Evolutionary conservation across 2,113 vertebrate species (phyloP), one percentile per base, ranked within the genome.

Genomic region (Australoheros scitulus): DNA sequence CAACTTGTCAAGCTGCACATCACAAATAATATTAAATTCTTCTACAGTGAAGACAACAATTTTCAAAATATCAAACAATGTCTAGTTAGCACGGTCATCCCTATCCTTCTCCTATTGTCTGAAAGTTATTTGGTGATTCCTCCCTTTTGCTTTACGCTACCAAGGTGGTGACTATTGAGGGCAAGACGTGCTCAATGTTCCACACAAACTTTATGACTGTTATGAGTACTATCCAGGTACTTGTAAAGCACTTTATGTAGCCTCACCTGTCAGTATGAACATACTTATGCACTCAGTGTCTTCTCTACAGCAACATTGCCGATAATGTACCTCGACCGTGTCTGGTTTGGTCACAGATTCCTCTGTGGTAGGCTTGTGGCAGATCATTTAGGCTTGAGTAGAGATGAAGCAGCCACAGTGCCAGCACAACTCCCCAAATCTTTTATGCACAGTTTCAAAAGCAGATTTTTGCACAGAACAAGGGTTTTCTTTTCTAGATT

Each of bases 61-160:
- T 65, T 43, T 24, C 0, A 26, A 65, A 65, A 65, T 5, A 15
- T n/a, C 41, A 43, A 43, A 43, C n/a, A 65, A 15, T 10, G n/a
- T n/a, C n/a, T 24, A 8, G n/a, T 2, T 6, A 38, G 36, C 63
- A 65, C 38, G 0, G 63, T 65, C 36, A 43, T 24, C 36, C n/a
- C 20, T 9, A 22, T 43, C n/a, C 18, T 63, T 32, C n/a, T 43
- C 38, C 2, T 38, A 43, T 13, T 43, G 13, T 17, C 14, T 26
- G 63, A 43, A 43, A 65, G 43, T 17, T 10, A 43, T 24, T 65
- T 65, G n/a, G 24, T 15, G 1, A 17, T 24, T 43, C 7, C 22
- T 41, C 38, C 13, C 38, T 38, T 65, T 65, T 24, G 13, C 63
- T 17, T 22, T 65, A 10, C 0, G 36, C 7, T 43, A 0, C 36